Evolutionary conservation across 2,888 invertebrate genomes (phyloP).

Genomic region (Tachina grossa): DNA sequence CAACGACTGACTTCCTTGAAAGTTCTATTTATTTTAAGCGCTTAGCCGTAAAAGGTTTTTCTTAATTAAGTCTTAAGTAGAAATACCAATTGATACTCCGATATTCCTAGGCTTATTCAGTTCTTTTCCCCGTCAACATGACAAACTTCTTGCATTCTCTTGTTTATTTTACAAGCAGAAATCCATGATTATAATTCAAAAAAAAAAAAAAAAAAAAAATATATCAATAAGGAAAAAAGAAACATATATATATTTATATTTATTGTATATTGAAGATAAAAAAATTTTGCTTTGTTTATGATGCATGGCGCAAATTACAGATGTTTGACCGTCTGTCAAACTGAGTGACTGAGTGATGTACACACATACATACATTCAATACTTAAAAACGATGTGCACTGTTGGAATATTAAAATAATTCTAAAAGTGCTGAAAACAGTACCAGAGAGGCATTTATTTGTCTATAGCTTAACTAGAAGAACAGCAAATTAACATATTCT

Average conservation of each 20-base stretch:
- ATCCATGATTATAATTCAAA: slow-evolving; percentile 25
- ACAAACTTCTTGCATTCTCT: background rate
- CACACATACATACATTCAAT: slow-evolving; percentile 46
- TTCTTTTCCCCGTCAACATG: background rate
- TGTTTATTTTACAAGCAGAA: too few species aligned
- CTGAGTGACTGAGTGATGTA: slow-evolving; percentile 57
- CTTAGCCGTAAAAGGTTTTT: background rate
- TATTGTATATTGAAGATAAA: slow-evolving; percentile 3
- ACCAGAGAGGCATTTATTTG: slow-evolving; percentile 11
- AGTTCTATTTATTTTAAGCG: too few species aligned
- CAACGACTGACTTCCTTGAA: too few species aligned
- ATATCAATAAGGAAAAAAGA: slow-evolving; percentile 12
- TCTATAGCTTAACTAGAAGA: background rate
- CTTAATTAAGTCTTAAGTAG: background rate
- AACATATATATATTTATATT: background rate
- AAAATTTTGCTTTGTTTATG: slow-evolving; percentile 35
- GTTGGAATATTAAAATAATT: slow-evolving; percentile 40
- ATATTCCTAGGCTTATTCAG: background rate
- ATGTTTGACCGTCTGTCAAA: slow-evolving; percentile 55
- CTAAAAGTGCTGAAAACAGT: slow-evolving; percentile 17
- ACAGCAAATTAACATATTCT: slow-evolving; percentile 35
- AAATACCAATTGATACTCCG: background rate
- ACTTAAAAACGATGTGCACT: slow-evolving; percentile 27
- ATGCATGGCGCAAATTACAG: slow-evolving; percentile 63
- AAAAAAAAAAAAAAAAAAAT: too few species aligned